Evolutionary conservation across 2,888 invertebrate genomes (phyloP), one percentile per base, ranked within the genome.

Genomic region (Notocelia uddmanniana): DNA sequence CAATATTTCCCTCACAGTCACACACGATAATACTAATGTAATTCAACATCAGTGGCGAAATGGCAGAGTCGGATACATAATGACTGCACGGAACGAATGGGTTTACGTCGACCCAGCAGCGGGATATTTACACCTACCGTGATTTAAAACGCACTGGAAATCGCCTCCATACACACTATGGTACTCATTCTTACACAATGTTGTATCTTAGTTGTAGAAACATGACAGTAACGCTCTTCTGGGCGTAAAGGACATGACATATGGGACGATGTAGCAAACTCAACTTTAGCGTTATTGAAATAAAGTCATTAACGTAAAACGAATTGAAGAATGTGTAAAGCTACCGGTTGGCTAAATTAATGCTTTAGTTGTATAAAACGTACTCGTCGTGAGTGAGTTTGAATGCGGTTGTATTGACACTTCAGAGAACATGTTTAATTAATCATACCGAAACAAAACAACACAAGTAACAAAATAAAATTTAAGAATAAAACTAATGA

Each of bases 41-140:
- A 64, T 64, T 54, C 64, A 54, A 54, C 64, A 54, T 64, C 34
- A 64, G 63, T 34, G 21, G 48, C 62, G 62, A 19, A 62, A 45
- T 48, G 60, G 26, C 34, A 34, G 45, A 34, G 58, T 68, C 63
- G 63, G 63, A 52, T 64, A 37, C 63, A 63, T 64, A 54, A 64
- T 37, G 64, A 68, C 50, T 58, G 37, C 68, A 50, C 48, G 37
- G 52, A 52, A 37, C 68, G 59, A 68, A 68, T 68, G 37, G 13
- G 34, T 26, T 31, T 59, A 59, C 59, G 58, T 59, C 68, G 57
- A 13, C 23, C 19, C 10, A 58, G 37, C 58, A 50, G 37, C 68
- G 63, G 63, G 58, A 59, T 59, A 59, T 68, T 68, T 59, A 68
- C 68, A 59, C 67, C 67, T 58, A 50, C 50, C 11, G 68, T 59